phyloP scores from a whole-genome alignment of 1,140 invertebrate genomes.

The Philopotamus ludificatus region DNA sequence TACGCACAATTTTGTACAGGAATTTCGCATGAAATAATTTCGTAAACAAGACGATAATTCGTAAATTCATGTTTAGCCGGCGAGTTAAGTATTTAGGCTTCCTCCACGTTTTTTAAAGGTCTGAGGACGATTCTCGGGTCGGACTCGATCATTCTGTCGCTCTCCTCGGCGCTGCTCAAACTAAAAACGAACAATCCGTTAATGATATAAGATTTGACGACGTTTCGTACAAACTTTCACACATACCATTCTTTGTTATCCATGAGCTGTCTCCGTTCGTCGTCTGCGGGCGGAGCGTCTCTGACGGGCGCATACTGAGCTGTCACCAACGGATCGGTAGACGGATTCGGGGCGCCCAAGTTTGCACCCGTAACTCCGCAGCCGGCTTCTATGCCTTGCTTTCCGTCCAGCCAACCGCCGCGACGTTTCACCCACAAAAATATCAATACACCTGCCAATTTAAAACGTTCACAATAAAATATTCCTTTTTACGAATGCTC shows the following conservation, averaged over 20 bases:
- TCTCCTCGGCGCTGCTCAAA: conserved; percentile 63
- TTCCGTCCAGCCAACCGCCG: conserved; percentile 28
- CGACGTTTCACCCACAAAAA: conserved; percentile 25
- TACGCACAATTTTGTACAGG: neutral
- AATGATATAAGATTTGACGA: neutral
- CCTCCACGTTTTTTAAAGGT: conserved; percentile 56
- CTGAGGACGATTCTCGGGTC: conserved; percentile 64
- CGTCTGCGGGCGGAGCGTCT: conserved; percentile 64
- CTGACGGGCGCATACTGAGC: conserved; percentile 69
- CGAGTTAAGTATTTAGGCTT: conserved; percentile 47
- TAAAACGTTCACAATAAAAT: too few relatives aligned
- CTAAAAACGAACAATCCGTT: conserved; percentile 43
- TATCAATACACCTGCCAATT: conserved; percentile 30
- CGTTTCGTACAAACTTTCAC: too few relatives aligned
- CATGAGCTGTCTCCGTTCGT: conserved; percentile 69
- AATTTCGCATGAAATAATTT: neutral
- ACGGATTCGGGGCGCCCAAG: conserved; percentile 59
- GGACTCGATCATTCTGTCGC: conserved; percentile 65
- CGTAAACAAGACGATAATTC: neutral
- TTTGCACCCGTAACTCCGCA: conserved; percentile 47
- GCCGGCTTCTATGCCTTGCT: conserved; percentile 45
- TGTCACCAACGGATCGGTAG: conserved; percentile 68
- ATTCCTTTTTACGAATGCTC: too few relatives aligned
- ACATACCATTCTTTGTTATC: conserved; percentile 66
- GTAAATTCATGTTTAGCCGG: neutral